phyloP scores from a whole-genome alignment of 2,888 invertebrate genomes.

The Carcina quercana region DNA sequence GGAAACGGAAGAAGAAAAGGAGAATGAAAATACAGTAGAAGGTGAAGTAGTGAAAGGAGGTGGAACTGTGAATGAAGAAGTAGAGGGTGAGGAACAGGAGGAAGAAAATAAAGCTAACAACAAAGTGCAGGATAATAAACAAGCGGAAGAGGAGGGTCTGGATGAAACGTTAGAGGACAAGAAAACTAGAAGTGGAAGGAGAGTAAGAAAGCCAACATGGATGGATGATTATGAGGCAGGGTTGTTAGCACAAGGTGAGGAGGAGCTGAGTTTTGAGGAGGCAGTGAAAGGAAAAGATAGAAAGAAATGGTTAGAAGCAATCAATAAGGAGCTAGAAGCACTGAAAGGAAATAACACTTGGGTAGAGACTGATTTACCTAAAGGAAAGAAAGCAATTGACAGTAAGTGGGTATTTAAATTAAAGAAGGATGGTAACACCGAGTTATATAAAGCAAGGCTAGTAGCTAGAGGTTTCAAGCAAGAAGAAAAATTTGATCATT shows the following conservation, averaged over 20 bases:
- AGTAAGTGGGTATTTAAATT: slow-evolving; percentile 25
- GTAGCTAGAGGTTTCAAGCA: slow-evolving; percentile 18
- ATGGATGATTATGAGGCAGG: slow-evolving; percentile 1
- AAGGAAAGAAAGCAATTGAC: slow-evolving; percentile 10
- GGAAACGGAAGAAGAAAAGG: not conserved
- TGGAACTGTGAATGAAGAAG: not conserved
- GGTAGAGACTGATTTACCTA: slow-evolving; percentile 11
- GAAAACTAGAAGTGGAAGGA: not conserved
- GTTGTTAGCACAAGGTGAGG: slow-evolving; percentile 5
- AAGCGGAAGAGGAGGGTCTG: not conserved
- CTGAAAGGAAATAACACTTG: slow-evolving; percentile 18
- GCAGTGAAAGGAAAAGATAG: slow-evolving; percentile 14
- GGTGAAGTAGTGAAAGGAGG: not conserved
- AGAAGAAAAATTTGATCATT: slow-evolving; percentile 3
- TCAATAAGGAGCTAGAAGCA: slow-evolving; percentile 15
- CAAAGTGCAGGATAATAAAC: not conserved
- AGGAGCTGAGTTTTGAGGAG: slow-evolving; percentile 14
- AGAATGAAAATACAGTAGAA: not conserved
- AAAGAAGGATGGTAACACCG: slow-evolving; percentile 6
- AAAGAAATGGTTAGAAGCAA: slow-evolving; percentile 16
- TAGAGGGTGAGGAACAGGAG: not conserved
- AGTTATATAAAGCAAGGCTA: slow-evolving; percentile 19
- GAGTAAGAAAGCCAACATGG: slow-evolving; percentile 1
- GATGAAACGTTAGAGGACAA: not conserved
- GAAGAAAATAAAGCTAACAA: not conserved